phyloP scores from a whole-genome alignment of 2,797 vertebrate species.

The Sebastolobus alascanus region DNA sequence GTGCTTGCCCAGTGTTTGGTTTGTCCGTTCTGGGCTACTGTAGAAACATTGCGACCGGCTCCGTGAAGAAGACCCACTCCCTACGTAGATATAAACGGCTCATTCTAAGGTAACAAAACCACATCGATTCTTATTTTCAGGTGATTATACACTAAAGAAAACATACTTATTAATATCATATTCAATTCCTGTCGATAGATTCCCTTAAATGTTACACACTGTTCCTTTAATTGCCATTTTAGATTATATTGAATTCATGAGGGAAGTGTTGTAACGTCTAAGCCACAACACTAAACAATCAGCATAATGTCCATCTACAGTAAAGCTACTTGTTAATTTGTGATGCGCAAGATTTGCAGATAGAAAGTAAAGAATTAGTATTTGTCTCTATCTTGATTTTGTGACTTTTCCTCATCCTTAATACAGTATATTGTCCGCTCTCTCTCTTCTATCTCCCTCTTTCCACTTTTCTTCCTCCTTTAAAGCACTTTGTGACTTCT shows the following conservation, averaged over 20 bases:
- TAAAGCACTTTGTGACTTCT: neutral
- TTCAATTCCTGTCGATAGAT: too few species aligned
- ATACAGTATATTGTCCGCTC: neutral
- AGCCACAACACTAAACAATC: neutral
- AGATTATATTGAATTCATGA: neutral
- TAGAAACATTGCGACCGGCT: too few species aligned
- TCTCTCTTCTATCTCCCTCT: neutral
- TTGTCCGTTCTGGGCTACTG: accelerated
- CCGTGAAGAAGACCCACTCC: accelerated
- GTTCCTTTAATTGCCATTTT: neutral
- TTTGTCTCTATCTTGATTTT: neutral
- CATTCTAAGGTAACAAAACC: too few species aligned
- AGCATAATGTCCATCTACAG: neutral
- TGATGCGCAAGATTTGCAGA: neutral
- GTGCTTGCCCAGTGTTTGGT: too few species aligned
- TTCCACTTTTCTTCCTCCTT: neutral
- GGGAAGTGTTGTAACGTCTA: neutral
- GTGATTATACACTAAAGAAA: too few species aligned
- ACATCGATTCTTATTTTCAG: too few species aligned
- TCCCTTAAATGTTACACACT: too few species aligned
- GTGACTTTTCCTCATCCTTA: neutral
- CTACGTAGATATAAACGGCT: too few species aligned
- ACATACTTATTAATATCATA: too few species aligned
- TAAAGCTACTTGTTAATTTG: neutral
- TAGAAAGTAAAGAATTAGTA: neutral